Evolutionary conservation across 2,113 vertebrate species (phyloP), one percentile per base, ranked within the genome.

Genomic region (Hipposideros armiger): DNA sequence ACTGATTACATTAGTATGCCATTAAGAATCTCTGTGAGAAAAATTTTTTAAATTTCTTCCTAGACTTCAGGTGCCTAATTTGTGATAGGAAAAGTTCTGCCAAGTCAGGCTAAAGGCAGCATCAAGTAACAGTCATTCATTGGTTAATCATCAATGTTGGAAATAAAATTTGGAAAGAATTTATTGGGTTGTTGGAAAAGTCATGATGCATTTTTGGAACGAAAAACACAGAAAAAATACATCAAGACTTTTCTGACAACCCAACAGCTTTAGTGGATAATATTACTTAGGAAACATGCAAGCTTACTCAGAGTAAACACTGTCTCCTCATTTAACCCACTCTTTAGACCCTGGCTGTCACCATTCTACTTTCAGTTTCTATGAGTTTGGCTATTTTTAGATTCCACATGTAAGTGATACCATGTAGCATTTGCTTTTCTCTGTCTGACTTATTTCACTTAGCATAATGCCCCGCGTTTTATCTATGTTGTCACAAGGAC

Each of bases 1-100:
- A 26, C 24, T 36, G 36, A 88, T 83, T 90, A 80, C 93, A 69
- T 73, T 92, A 85, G 36, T 69, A 64, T 90, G 72, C 47, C 36
- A 78, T 78, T 95, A 81, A 82, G 7, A 91, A n/a, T 64, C 22
- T 67, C 14, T 58, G 36, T 72, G 14, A 40, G 42, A 60, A 58
- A 58, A 91, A 40, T 91, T 87, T 62, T 77, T 67, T n/a, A 70
- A 90, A 36, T 47, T 28, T 22, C 3, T 47, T 95, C 24, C 90
- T 91, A 67, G 7, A 40, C 30, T 87, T 93, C 22, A 69, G 24
- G 30, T 56, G 14, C 2, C 0, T 56, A 88, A 84, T 84, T 69
- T 67, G 62, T 58, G 4, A 78, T 52, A 24, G 17, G 19, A 78
- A 82, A 82, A 74, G 3, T 58, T 87, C 7, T 54, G 15, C 80